Evolutionary conservation across 1,140 invertebrate species (phyloP).

Genomic region (Caerostris darwini): DNA sequence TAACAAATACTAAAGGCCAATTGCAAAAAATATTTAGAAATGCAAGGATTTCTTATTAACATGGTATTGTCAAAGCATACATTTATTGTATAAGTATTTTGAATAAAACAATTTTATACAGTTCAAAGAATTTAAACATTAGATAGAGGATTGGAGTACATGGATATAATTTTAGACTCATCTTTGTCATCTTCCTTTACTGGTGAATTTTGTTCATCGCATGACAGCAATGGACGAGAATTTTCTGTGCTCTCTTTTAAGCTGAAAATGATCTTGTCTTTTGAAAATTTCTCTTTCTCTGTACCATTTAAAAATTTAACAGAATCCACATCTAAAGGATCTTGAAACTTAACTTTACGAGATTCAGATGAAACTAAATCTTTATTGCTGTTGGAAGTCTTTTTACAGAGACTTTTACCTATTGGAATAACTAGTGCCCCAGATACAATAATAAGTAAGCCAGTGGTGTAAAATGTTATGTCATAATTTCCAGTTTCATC

Average conservation of each 20-base stretch:
- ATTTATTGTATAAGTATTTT: not conserved
- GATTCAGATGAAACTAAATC: not conserved
- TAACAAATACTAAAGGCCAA: not conserved
- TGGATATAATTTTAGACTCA: conserved; percentile 1
- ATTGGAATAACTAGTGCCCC: conserved; percentile 87
- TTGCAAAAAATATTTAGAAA: not conserved
- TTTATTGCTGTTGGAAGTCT: not conserved
- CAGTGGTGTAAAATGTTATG: conserved; percentile 92
- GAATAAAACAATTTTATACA: not conserved
- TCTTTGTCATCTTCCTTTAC: not conserved
- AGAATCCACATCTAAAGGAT: not conserved
- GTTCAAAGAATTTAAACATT: conserved; percentile 18
- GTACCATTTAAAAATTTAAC: not conserved
- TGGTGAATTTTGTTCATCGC: not conserved
- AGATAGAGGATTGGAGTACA: conserved; percentile 65
- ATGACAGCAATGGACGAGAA: conserved; percentile 7
- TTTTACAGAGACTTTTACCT: conserved; percentile 49
- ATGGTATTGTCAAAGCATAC: too few relatives aligned
- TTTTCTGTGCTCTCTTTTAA: conserved; percentile 53
- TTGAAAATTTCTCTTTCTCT: not conserved
- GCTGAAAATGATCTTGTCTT: conserved; percentile 23
- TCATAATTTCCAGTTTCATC: conserved; percentile 90
- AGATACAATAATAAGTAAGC: conserved; percentile 91
- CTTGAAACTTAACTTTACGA: conserved; percentile 33
- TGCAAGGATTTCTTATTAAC: not conserved